These are phyloP conservation scores for Chrysotoxum bicinctum DNA, from an alignment of 2,888 invertebrate species.

Conservation along the genomic window DNA sequence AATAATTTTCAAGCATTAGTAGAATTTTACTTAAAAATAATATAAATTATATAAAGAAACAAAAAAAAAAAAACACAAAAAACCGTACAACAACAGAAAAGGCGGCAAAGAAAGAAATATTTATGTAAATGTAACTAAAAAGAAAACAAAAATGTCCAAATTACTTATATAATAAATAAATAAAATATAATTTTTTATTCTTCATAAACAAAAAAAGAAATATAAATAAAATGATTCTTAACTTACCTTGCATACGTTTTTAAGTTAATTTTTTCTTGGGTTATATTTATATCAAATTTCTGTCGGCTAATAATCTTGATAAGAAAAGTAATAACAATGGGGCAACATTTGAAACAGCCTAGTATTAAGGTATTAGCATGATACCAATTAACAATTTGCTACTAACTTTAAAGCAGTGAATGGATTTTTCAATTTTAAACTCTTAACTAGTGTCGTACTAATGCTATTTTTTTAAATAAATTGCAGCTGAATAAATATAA, in stretches of 20 bases:
- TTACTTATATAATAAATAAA: constrained; percentile 54
- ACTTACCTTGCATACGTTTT: constrained; percentile 23
- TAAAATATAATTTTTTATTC: constrained; percentile 67
- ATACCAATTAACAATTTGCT: too few relatives aligned
- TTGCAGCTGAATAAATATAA: too few relatives aligned
- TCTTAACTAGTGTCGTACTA: too few relatives aligned
- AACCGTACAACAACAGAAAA: constrained; percentile 22
- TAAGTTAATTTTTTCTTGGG: constrained; percentile 1
- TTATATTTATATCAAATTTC: not conserved
- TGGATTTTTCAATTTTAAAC: too few relatives aligned
- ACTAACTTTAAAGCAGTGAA: too few relatives aligned
- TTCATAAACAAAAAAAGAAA: constrained; percentile 40
- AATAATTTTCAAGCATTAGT: constrained; percentile 56
- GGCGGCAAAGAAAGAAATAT: constrained; percentile 33
- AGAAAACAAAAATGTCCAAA: constrained; percentile 61
- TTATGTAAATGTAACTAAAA: constrained; percentile 62
- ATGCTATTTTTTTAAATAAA: too few relatives aligned
- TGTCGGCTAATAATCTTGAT: constrained; percentile 2
- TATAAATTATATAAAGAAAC: constrained; percentile 48
- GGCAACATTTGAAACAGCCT: too few relatives aligned
- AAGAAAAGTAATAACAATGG: not conserved
- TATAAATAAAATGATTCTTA: constrained; percentile 41
- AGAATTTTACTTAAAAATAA: constrained; percentile 64
- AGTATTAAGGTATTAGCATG: too few relatives aligned
- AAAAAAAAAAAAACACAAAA: not conserved